A percentile compares a stretch with the other conserved stretches of the same genome.
phyloP scores from a whole-genome alignment of 2,113 vertebrate genomes.

The Dendropsophus ebraccatus region DNA sequence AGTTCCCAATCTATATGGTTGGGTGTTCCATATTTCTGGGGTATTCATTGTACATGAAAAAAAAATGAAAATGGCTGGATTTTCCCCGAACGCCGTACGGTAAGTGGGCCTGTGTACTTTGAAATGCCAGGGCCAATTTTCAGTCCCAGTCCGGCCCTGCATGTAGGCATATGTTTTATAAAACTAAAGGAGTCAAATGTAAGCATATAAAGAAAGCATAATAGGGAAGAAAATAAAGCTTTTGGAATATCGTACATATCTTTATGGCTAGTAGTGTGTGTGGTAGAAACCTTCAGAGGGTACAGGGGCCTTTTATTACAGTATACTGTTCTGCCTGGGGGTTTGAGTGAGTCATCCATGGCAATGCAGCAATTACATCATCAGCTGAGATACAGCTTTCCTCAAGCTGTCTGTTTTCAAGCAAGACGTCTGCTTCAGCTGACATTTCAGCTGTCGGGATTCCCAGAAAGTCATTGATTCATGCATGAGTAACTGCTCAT shows the following conservation, averaged over 20 bases:
- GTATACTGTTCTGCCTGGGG: neutral
- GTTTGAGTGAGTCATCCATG: neutral
- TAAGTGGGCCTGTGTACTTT: no score
- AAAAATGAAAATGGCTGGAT: no score
- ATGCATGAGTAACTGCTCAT: slow-evolving; percentile 7
- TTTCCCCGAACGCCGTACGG: no score
- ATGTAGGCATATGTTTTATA: neutral
- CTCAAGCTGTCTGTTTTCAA: neutral
- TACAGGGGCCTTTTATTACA: neutral
- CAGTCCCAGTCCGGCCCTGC: no score
- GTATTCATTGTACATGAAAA: no score
- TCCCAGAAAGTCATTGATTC: slow-evolving; percentile 13
- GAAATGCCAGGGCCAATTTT: no score
- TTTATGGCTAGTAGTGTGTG: neutral
- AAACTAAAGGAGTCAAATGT: neutral
- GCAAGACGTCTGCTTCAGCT: neutral
- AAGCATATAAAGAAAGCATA: neutral
- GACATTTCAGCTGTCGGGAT: slow-evolving; percentile 9
- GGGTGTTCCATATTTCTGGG: no score
- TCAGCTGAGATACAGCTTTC: neutral
- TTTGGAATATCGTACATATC: neutral
- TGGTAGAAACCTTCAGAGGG: neutral
- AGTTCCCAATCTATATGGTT: no score
- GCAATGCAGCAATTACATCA: slow-evolving; percentile 17
- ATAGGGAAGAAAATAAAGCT: neutral